A percentile compares a stretch with the other conserved stretches of the same genome.
Evolutionary conservation across 2,113 vertebrate species (phyloP).

Genomic region (Oryzias melastigma): DNA sequence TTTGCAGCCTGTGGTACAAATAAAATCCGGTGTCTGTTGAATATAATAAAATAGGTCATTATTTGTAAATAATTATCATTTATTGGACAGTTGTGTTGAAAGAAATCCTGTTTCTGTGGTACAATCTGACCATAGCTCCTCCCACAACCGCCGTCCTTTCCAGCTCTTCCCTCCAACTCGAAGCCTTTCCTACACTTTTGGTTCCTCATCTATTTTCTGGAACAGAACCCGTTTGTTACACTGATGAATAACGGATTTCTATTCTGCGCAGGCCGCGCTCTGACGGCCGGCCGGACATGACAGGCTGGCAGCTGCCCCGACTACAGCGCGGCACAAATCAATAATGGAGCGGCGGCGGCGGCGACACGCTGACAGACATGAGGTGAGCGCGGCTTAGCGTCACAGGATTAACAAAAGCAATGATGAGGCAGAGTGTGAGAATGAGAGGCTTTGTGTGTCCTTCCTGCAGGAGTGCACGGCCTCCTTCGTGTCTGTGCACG

Average conservation of each 20-base stretch:
- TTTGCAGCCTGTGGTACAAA: too few relatives aligned
- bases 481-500: too few relatives aligned
- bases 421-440: background rate
- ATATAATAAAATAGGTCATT: too few relatives aligned
- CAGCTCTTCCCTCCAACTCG: too few relatives aligned
- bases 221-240: background rate
- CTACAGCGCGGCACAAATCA: slow-evolving; percentile 64
- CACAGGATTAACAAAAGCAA: slow-evolving; percentile 59
- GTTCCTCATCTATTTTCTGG: background rate
- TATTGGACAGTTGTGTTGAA: too few relatives aligned
- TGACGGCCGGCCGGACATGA: slow-evolving; percentile 70
- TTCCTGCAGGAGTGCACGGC: too few relatives aligned
- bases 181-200: too few relatives aligned
- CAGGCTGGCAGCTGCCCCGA: slow-evolving; percentile 57
- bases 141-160: too few relatives aligned
- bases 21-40: too few relatives aligned
- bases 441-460: background rate
- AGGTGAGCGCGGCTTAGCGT: slow-evolving; percentile 54
- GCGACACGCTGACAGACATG: slow-evolving; percentile 26
- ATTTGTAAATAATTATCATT: too few relatives aligned
- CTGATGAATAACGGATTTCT: background rate
- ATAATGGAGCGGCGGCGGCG: slow-evolving; percentile 63
- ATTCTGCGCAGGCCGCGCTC: slow-evolving; percentile 8
- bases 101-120: too few relatives aligned
- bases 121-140: too few relatives aligned